phyloP scores from a whole-genome alignment of 2,888 invertebrate genomes.

The Drosophila cognata region DNA sequence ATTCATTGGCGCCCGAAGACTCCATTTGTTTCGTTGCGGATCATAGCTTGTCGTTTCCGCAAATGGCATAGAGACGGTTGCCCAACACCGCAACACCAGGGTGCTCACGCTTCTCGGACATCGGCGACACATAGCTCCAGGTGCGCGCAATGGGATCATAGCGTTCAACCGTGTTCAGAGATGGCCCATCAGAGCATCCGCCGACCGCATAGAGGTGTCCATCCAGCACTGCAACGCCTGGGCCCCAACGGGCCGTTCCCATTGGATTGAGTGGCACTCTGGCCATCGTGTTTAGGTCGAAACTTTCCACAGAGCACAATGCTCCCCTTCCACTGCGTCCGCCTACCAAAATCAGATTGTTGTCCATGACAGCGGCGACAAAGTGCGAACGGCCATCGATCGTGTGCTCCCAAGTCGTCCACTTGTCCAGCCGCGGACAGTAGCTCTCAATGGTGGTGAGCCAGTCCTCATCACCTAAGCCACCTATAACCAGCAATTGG shows the following conservation, averaged over 20 bases:
- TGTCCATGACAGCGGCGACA: fast-evolving
- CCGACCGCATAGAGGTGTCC: constrained; percentile 96
- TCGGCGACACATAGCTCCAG: constrained; percentile 85
- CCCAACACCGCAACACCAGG: constrained; percentile 95
- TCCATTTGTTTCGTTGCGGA: constrained; percentile 91
- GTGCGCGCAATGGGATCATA: constrained; percentile 95
- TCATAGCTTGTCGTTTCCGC: constrained; percentile 91
- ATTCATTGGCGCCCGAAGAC: constrained; percentile 82
- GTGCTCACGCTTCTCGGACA: constrained; percentile 93
- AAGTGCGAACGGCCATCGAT: fast-evolving
- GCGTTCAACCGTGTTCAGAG: constrained; percentile 94
- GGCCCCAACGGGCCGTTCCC: constrained; percentile 94
- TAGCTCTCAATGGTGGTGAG: too few species aligned
- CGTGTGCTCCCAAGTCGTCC: too few species aligned
- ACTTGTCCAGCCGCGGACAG: too few species aligned
- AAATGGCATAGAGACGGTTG: constrained; percentile 94
- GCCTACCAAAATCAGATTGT: too few species aligned
- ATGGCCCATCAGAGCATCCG: constrained; percentile 85
- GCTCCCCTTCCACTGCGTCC: too few species aligned
- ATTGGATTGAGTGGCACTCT: constrained; percentile 94
- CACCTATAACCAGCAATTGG: too few species aligned
- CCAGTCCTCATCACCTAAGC: fast-evolving
- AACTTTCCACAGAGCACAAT: constrained; percentile 63
- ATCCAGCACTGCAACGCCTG: constrained; percentile 91
- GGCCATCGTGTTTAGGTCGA: constrained; percentile 89